These are phyloP conservation scores for Leuctra nigra DNA, from an alignment of 2,888 invertebrate species.

Conservation along the genomic window DNA sequence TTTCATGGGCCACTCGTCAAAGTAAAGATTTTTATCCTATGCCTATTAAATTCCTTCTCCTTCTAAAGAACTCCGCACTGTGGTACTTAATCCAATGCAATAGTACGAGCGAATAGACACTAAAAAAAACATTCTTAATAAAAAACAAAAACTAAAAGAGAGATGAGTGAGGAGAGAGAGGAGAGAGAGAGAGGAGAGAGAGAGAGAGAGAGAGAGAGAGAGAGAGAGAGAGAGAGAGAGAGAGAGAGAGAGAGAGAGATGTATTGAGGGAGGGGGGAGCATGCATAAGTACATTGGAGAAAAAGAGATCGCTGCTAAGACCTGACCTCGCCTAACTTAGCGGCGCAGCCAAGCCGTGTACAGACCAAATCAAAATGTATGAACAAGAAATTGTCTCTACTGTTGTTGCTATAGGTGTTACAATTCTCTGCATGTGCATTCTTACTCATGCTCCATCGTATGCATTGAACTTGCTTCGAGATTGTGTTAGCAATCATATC, in stretches of 20 bases:
- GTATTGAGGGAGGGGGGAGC: not conserved
- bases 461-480: no score
- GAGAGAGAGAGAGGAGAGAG: slow-evolving; percentile 30
- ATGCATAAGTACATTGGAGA: slow-evolving; percentile 7
- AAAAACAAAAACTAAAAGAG: slow-evolving; percentile 25
- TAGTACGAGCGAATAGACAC: no score
- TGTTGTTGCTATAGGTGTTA: no score
- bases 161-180: slow-evolving; percentile 25
- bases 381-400: no score
- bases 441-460: no score
- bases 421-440: no score
- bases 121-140: slow-evolving; percentile 6
- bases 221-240: slow-evolving; percentile 27
- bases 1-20: no score
- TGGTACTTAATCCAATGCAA: no score
- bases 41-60: no score
- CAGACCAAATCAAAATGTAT: slow-evolving; percentile 14
- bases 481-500: no score
- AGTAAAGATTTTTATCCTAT: no score
- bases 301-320: slow-evolving; percentile 13
- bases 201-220: slow-evolving; percentile 31
- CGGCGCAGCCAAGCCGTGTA: slow-evolving; percentile 9
- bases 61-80: no score
- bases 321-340: slow-evolving; percentile 19
- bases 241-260: not conserved